Base-by-base conservation (phyloP, 2,888 invertebrate species). In the Lottia gigantea region DNA sequence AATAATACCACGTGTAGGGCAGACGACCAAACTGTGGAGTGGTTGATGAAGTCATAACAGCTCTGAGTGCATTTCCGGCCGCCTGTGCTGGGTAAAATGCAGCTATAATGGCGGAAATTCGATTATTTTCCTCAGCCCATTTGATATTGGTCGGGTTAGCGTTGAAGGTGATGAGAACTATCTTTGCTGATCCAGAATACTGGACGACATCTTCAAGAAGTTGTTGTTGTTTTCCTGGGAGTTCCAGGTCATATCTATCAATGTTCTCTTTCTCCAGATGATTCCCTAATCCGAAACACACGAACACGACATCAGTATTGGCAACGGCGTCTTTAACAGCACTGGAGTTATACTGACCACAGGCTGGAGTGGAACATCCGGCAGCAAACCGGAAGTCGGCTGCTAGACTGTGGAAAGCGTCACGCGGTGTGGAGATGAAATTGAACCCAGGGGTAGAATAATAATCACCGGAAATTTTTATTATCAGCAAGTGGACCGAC, bases 401-500 rank as follows among this genome's bases (percentile, higher is more conserved):
- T 15, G 80, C 78, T 49, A 84, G 69, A 6, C 62, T 46, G 12
- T 61, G 47, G n/a, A 86, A 76, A 16, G 80, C 83, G 47, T 78
- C 63, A 1, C 74, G 75, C 0, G 85, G 83, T 3, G 85, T 84
- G n/a, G 68, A 74, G 0, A 78, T 73, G 67, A 76, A 85, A 15
- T 71, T 70, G 1, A 74, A 62, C 16, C 80, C 79, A 1, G 77
- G 67, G 16, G 74, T 70, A 0, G 86, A 76, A 8, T 78, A 69
- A 70, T 87, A 87, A 69, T 82, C 82, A 2, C 87, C 87, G 74
- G 79, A 86, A 7, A 84, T 63, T 47, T 1, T 80, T 46, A 68
- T 85, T 83, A 71, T 85, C 74, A 14, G 85, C 82, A 82, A 86
- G 82, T 7, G 87, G 87, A 14, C 87, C 87, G 63, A 87, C 76